phyloP scores from a whole-genome alignment of 2,797 vertebrate genomes.

The Pantherophis vulpinus region DNA sequence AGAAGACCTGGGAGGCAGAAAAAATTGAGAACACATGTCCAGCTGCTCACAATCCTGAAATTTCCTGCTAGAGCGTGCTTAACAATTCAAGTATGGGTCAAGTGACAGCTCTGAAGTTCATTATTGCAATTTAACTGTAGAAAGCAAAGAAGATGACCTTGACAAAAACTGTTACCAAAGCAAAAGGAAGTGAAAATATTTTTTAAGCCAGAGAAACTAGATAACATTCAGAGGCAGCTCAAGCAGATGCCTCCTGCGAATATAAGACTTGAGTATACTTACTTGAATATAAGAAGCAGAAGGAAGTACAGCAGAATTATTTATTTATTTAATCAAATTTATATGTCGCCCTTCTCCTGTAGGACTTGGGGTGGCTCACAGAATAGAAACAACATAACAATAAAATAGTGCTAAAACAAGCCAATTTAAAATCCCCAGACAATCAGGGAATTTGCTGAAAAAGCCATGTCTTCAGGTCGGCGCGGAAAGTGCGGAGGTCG shows the following conservation, averaged over 20 bases:
- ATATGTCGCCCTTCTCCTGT: too few species aligned
- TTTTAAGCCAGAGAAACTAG: background rate
- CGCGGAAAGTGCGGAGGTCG: too few species aligned
- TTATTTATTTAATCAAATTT: too few species aligned
- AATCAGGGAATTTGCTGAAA: too few species aligned
- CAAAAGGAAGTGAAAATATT: background rate
- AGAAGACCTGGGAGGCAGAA: background rate
- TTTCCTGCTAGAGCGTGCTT: background rate
- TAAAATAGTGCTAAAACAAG: too few species aligned
- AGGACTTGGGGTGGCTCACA: too few species aligned
- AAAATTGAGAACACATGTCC: background rate
- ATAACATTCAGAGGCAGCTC: background rate
- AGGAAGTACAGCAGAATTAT: background rate
- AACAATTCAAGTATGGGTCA: background rate
- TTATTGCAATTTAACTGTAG: background rate
- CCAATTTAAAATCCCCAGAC: too few species aligned
- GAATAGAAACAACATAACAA: too few species aligned
- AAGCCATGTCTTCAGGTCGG: too few species aligned
- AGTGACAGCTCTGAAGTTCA: background rate
- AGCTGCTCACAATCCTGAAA: too few species aligned
- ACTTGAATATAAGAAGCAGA: background rate
- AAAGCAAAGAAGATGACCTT: background rate
- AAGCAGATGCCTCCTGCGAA: background rate
- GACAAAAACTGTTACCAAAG: background rate
- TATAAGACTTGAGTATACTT: background rate